Percentiles rank a stretch among this genome's conserved stretches.
Conservation (phyloP, 2,888 invertebrate species). For the Anagyrus pseudococci region DNA sequence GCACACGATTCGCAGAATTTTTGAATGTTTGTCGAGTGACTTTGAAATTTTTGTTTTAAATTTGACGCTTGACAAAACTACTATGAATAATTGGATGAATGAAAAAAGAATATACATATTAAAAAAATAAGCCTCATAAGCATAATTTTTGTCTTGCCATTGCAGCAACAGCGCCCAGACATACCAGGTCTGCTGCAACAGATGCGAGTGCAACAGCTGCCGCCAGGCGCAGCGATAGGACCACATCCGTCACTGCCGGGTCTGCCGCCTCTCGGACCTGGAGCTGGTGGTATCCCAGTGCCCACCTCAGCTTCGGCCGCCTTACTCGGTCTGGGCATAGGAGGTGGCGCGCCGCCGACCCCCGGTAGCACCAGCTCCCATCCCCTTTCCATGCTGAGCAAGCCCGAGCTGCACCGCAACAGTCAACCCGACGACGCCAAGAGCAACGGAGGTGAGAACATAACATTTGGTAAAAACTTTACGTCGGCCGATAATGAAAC, state of each 20-base stretch:
- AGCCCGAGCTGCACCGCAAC: constrained; percentile 75
- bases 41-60: no score
- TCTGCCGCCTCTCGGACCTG: constrained; percentile 62
- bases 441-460: constrained; percentile 75
- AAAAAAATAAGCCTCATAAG: no score
- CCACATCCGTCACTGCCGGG: constrained; percentile 71
- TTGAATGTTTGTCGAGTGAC: no score
- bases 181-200: constrained; percentile 85
- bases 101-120: no score
- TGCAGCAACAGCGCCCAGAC: constrained; percentile 85
- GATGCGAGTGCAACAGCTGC: constrained; percentile 89
- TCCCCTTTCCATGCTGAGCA: constrained; percentile 78
- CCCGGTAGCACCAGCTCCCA: constrained; percentile 74
- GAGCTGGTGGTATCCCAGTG: constrained; percentile 61
- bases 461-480: no score
- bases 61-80: no score
- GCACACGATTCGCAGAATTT: no score
- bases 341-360: constrained; percentile 63
- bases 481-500: no score
- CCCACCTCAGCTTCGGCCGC: constrained; percentile 63
- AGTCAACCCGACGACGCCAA: constrained; percentile 74
- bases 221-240: constrained; percentile 76
- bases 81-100: no score
- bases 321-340: constrained; percentile 60
- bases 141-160: no score